Evolutionary conservation across 2,113 vertebrate genomes (phyloP), one percentile per base, ranked within the genome.

Genomic region (Leucopsar rothschildi): DNA sequence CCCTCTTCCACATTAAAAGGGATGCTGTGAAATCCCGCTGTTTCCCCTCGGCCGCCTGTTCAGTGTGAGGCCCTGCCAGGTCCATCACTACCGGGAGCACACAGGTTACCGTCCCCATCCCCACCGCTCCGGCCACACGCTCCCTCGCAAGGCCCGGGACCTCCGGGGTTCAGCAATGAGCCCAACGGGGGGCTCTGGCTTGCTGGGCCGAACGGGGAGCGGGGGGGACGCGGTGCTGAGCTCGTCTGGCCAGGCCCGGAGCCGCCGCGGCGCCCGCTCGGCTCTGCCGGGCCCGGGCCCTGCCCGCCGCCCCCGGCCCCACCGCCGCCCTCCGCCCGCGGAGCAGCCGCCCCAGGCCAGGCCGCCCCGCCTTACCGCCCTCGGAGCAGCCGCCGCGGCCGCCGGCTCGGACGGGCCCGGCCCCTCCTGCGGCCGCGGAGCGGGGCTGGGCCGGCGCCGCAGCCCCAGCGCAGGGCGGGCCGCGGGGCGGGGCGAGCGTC

Each of bases 1-100:
- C 27, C 33, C 33, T 27, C 42, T 33, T 10, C 21, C 52, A 5
- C 5, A 9, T 1, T 0, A 7, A 11, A 42, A 60, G 14, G 29
- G 37, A 24, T 4, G 45, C 39, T 2, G 11, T 1, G 35, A n/a
- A n/a, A 37, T 33, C 4, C 49, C 8, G 1, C 44, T 5, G 0
- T 6, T n/a, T 10, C 19, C 78, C 23, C 50, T 6, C 16, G 16
- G 20, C 80, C 22, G 3, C 71, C 52, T 0, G 47, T 1, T 12
- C 44, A 1, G 25, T 0, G 63, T 0, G 6, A 28, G 49, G 68
- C 82, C 35, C 68, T 9, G 11, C 1, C 60, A 9, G 20, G 2
- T 31, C 61, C 52, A 5, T 8, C 49, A 0, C 20, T 35, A 3
- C 49, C 40, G 49, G n/a, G 6, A 33, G 37, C 76, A 4, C 8